Evolutionary conservation across 23 tunicate genomes (phyloP).

Genomic region (Halocynthia roretzi): DNA sequence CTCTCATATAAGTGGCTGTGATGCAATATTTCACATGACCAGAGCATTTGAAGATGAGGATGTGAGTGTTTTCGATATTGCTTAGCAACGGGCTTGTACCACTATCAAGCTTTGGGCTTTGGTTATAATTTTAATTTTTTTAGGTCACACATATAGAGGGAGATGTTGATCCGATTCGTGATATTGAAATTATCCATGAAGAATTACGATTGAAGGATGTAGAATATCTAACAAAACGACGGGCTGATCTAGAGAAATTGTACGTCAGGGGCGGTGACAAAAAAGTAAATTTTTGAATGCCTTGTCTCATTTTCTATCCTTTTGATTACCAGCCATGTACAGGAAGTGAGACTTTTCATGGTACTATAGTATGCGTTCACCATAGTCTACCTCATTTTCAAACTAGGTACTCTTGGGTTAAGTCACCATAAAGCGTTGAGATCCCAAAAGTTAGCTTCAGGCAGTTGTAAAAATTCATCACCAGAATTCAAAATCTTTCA

Average conservation of each 20-base stretch:
- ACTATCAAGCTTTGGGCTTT: not conserved
- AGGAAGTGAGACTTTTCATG: no score
- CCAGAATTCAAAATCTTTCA: no score
- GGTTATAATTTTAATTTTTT: not conserved
- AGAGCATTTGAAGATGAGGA: conserved; percentile 94
- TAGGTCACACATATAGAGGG: conserved; percentile 98
- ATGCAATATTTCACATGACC: conserved; percentile 97
- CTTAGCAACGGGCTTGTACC: not conserved
- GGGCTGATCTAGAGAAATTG: conserved; percentile 86
- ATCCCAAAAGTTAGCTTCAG: no score
- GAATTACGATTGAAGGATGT: conserved; percentile 91
- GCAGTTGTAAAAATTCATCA: no score
- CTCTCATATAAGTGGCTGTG: conserved; percentile 93
- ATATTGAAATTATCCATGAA: conserved; percentile 88
- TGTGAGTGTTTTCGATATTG: conserved; percentile 21
- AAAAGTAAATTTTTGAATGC: conserved; percentile 32
- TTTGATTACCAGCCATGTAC: not conserved
- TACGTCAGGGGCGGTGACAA: conserved; percentile 85
- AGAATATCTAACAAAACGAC: conserved; percentile 74
- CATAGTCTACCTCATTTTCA: no score
- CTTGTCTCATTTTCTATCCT: not conserved
- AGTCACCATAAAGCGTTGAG: no score
- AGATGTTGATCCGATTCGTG: conserved; percentile 94
- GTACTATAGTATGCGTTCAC: no score
- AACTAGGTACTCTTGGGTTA: no score